Conservation (phyloP, 2,113 vertebrate species). For the Clinocottus analis region DNA sequence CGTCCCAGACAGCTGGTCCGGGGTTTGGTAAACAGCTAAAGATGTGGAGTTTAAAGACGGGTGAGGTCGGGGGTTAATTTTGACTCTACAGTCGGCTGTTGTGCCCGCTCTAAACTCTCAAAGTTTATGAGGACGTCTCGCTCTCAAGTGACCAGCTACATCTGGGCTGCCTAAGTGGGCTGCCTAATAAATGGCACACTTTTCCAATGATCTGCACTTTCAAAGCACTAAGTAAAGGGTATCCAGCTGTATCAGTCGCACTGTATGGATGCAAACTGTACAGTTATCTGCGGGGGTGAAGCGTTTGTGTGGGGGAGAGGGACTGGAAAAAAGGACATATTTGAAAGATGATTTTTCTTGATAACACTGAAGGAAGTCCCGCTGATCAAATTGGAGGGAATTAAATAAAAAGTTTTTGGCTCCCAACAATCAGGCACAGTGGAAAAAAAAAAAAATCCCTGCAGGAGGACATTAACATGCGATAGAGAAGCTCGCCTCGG, state of each 20-base stretch:
- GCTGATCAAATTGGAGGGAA: slow-evolving; percentile 39
- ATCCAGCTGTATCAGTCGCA: slow-evolving; percentile 66
- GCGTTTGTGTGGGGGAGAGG: slow-evolving; percentile 24
- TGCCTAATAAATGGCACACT: slow-evolving; percentile 75
- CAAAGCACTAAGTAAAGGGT: slow-evolving; percentile 62
- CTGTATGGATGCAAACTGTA: slow-evolving; percentile 46
- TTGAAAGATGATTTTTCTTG: slow-evolving; percentile 29
- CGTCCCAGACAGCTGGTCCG: slow-evolving; percentile 60
- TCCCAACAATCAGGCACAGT: slow-evolving; percentile 57
- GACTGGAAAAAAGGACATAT: background rate
- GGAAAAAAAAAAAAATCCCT: slow-evolving; percentile 68
- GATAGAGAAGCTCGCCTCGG: slow-evolving; percentile 69
- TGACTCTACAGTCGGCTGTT: slow-evolving; percentile 56
- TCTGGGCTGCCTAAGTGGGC: slow-evolving; percentile 74
- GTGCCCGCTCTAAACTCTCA: slow-evolving; percentile 54
- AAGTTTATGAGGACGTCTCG: slow-evolving; percentile 74
- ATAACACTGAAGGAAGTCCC: slow-evolving; percentile 26
- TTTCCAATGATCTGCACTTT: slow-evolving; percentile 69
- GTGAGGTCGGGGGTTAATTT: slow-evolving; percentile 43
- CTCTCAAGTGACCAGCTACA: slow-evolving; percentile 77
- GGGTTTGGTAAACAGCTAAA: slow-evolving; percentile 56
- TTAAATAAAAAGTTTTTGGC: slow-evolving; percentile 71
- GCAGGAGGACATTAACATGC: slow-evolving; percentile 80
- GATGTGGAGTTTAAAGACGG: slow-evolving; percentile 39
- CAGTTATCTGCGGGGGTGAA: slow-evolving; percentile 16